These are phyloP conservation scores for Morinoia aosen DNA, from an alignment of 2,888 invertebrate genomes.

Conservation along the genomic window DNA sequence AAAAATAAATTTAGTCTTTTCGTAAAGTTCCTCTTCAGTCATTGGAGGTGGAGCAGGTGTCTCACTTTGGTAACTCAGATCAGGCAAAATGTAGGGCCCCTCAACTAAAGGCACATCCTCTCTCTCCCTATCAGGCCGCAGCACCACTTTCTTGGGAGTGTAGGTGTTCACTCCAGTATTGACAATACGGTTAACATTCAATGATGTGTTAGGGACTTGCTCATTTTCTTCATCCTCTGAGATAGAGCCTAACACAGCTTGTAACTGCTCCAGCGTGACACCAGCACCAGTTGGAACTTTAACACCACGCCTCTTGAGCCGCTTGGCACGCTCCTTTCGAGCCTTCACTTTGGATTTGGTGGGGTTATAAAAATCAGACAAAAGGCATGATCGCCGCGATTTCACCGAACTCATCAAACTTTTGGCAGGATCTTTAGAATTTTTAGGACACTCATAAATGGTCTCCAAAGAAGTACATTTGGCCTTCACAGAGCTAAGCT, in stretches of 20 bases:
- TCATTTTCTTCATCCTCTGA: conserved; percentile 28
- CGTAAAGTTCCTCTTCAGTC: neutral
- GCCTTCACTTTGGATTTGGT: conserved; percentile 22
- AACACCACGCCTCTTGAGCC: conserved; percentile 12
- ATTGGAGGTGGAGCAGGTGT: neutral
- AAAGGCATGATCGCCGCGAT: neutral
- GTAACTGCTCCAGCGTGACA: neutral
- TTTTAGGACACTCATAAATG: conserved; percentile 17
- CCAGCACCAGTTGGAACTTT: conserved; percentile 28
- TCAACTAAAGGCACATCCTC: neutral
- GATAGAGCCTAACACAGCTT: neutral
- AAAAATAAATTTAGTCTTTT: neutral
- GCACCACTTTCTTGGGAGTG: neutral
- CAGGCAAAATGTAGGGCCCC: neutral
- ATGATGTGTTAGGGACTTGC: neutral
- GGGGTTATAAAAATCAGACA: conserved; percentile 42
- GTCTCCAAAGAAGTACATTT: conserved; percentile 34
- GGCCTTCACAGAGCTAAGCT: conserved; percentile 14
- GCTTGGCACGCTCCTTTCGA: conserved; percentile 41
- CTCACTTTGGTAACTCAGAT: neutral
- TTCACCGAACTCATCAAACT: conserved; percentile 28
- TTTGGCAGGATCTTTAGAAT: conserved; percentile 24
- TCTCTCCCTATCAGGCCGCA: neutral
- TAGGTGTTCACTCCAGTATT: neutral
- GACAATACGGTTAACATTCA: neutral